These are phyloP conservation scores for Glyphotaelius pellucidus DNA, from an alignment of 2,888 invertebrate species.

Conservation along the genomic window DNA sequence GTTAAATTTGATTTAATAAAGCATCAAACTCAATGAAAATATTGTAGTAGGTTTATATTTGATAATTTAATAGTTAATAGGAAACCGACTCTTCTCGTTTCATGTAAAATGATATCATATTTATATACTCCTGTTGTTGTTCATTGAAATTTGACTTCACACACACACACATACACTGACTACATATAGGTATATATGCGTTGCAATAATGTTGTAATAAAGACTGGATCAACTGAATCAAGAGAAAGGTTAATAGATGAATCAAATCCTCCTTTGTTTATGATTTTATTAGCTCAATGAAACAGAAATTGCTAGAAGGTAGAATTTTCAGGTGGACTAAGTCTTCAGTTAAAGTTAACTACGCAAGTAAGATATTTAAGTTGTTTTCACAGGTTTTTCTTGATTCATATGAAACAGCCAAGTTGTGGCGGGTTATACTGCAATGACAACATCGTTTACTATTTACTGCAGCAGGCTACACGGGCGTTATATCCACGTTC, in stretches of 20 bases:
- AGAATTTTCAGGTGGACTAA: background rate
- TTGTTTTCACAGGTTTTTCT: background rate
- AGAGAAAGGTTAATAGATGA: constrained; percentile 11
- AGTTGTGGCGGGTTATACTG: constrained; percentile 44
- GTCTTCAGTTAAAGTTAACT: background rate
- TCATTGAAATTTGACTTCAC: constrained; percentile 57
- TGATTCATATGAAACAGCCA: constrained; percentile 26
- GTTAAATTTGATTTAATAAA: constrained; percentile 72
- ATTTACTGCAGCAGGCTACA: constrained; percentile 50
- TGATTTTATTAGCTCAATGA: background rate
- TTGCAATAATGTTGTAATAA: constrained; percentile 66
- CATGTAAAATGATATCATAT: constrained; percentile 56
- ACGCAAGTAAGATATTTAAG: background rate
- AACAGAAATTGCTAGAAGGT: background rate
- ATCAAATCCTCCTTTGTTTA: background rate
- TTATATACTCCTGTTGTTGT: constrained; percentile 42
- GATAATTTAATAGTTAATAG: constrained; percentile 62
- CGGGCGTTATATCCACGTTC: constrained; percentile 15
- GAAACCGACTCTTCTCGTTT: constrained; percentile 49
- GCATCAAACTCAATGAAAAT: constrained; percentile 76
- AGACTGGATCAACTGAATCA: constrained; percentile 23
- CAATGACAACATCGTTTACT: constrained; percentile 46
- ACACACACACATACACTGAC: constrained; percentile 66
- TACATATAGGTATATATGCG: constrained; percentile 66
- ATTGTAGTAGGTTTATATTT: constrained; percentile 74